These are phyloP conservation scores for Aproaerema taeniolella DNA, from an alignment of 2,888 invertebrate species.

Conservation along the genomic window DNA sequence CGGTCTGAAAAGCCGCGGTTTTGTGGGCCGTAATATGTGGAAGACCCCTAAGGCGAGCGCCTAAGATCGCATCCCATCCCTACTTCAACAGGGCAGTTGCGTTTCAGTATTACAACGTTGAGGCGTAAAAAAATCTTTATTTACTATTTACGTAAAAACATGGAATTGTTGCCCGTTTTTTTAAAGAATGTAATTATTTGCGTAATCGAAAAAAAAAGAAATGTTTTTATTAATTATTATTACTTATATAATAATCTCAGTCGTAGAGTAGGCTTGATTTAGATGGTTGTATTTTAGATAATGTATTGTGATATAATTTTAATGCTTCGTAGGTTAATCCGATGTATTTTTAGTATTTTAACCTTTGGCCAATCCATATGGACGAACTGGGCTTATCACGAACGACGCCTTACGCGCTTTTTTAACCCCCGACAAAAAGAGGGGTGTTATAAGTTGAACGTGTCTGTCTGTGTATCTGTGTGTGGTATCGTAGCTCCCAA, in stretches of 20 bases:
- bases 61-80: no score
- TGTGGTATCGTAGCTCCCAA: no score
- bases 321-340: conserved; percentile 26
- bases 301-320: conserved; percentile 29
- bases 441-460: no score
- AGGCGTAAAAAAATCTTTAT: conserved; percentile 35
- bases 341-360: background rate
- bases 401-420: no score
- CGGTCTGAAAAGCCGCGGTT: no score
- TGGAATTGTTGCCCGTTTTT: conserved; percentile 26
- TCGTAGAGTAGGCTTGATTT: conserved; percentile 18
- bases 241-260: conserved; percentile 29
- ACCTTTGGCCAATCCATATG: no score
- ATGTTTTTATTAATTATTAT: no score
- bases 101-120: conserved; percentile 60
- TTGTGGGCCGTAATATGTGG: no score
- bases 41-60: no score
- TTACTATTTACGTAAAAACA: conserved; percentile 19
- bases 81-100: conserved; percentile 11
- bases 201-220: conserved; percentile 12
- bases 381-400: no score
- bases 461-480: no score
- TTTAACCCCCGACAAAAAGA: no score
- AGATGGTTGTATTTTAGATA: conserved; percentile 17
- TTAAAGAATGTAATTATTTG: conserved; percentile 20